Base-by-base conservation (phyloP, 1,140 invertebrate genomes). In the Eupeodes corollae region DNA sequence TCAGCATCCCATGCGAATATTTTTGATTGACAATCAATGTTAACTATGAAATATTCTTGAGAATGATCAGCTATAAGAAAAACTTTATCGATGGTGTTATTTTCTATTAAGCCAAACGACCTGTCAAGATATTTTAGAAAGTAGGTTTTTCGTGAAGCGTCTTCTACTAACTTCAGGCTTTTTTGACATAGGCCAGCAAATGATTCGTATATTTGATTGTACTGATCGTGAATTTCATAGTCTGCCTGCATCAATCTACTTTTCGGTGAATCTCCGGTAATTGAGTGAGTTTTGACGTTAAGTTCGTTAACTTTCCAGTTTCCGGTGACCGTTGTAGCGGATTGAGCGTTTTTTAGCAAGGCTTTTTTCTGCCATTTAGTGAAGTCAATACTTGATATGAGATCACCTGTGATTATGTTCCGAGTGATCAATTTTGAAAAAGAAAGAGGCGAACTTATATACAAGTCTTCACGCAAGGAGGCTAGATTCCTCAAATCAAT, bases 231-330 rank as follows among this genome's bases (percentile, higher is more conserved):
- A 26, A 26, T 26, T 44, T 30, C 9, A 44, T 16, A 3, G 21
- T 42, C 12, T 21, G 15, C 21, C 33, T 12, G 42, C 21, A 26
- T 32, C 21, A n/a, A 41, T 46, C 15, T 31, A 15, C n/a, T 46
- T 14, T 13, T 41, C 6, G 11, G 16, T 12, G 16, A 30, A 46
- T 38, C 18, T 39, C 35, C 21, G 30, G 21, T 1, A 38, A 31
- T 30, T 18, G 10, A 6, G 12, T 21, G 13, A 13, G 13, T 43
- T 19, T 55, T 58, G 0, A 67, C 45, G 6, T 38, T 49, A n/a
- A 67, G 47, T 42, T 51, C 45, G 14, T 55, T 50, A 2, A 61
- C 56, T 8, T 54, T 55, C 64, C 64, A 67, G 9, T 55, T 67
- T 13, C 63, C 64, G 6, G 44, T 57, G 2, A 67, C 56, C 2